Conservation (phyloP, 2,888 invertebrate genomes). For the Sesia bembeciformis region DNA sequence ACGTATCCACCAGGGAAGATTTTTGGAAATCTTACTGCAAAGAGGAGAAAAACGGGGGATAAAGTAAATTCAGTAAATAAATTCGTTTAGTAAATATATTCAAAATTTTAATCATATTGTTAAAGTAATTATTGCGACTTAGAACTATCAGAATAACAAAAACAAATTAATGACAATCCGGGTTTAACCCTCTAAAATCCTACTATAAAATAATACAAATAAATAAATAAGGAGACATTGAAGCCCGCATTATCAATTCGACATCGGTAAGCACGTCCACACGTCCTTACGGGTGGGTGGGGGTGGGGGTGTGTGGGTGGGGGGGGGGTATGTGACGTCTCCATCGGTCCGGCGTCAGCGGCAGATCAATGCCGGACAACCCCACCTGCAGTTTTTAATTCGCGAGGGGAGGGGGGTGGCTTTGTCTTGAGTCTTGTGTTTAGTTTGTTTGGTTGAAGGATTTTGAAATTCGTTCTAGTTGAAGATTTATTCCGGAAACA, state of each 20-base stretch:
- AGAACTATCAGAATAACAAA: too few species aligned
- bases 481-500: too few species aligned
- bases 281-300: conserved; percentile 29
- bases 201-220: conserved; percentile 15
- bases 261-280: conserved; percentile 59
- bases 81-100: too few species aligned
- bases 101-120: too few species aligned
- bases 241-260: conserved; percentile 50
- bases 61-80: too few species aligned
- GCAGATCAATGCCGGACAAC: conserved; percentile 68
- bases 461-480: too few species aligned
- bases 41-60: too few species aligned
- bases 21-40: too few species aligned
- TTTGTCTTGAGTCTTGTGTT: conserved; percentile 8
- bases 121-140: too few species aligned
- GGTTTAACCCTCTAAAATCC: conserved; percentile 4
- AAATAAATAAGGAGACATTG: conserved; percentile 15
- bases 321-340: conserved; percentile 37
- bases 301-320: conserved; percentile 3
- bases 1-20: too few species aligned
- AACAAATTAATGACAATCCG: not conserved
- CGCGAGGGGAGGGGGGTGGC: conserved; percentile 17
- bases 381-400: conserved; percentile 72
- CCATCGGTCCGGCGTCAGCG: conserved; percentile 54
- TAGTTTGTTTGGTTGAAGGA: not conserved